Base-by-base conservation (phyloP, 2,797 vertebrate genomes). In the Halcyon leucocephala region DNA sequence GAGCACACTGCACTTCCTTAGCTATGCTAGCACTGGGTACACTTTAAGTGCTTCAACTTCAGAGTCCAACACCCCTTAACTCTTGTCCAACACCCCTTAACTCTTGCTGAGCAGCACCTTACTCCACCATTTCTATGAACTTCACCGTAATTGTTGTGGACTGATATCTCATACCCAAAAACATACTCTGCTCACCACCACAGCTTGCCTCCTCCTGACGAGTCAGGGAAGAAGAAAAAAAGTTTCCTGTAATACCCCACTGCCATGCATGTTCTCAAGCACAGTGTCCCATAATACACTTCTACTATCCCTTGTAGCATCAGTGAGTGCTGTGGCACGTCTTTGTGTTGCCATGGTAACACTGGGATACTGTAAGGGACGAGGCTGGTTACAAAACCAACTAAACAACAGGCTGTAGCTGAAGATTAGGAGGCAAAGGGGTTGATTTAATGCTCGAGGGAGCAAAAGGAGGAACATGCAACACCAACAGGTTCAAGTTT, bases 281-380 rank as follows among this genome's bases (percentile, higher is more conserved):
- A 39, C 65, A 72, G 55, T 82, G 60, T 65, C 93, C 82, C 1
- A 42, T 26, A 55, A 42, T 26, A 55, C 24, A 55, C 42, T 93
- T 71, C 82, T 83, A 96, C 55, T 83, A 93, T 54, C 35, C 57
- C 46, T 72, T 54, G 61, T 0, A 76, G 81, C 28, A 95, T 24
- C 87, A 62, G 42, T 11, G 9, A 95, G 83, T 78, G 76, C 72
- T 85, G 88, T 48, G 70, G 70, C 35, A 93, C 87, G 28, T 52
- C 39, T 82, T 86, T 89, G 58, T 65, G 92, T 96, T 33, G 14
- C 90, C 89, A 81, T 60, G 84, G 94, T 83, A 96, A 96, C 79
- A 3, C 55, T 44, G 65, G 58, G 62, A 83, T 70, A 39, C n/a
- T 31, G 64, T 58, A 89, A 76, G 72, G 49, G n/a, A 85, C 58